phyloP scores from a whole-genome alignment of 2,797 vertebrate genomes.

The Hybognathus amarus region DNA sequence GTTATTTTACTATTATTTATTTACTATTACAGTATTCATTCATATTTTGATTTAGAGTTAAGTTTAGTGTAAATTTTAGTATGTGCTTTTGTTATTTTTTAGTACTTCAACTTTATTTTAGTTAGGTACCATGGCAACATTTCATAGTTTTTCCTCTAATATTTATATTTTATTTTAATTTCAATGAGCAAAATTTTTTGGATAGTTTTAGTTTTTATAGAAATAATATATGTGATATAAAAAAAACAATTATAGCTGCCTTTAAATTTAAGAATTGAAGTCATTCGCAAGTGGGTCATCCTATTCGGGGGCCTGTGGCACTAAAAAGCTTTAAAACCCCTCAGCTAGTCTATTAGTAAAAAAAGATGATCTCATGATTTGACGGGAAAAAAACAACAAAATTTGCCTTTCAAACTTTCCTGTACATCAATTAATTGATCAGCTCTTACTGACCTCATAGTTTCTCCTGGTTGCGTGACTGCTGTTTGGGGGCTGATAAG shows the following conservation, averaged over 20 bases:
- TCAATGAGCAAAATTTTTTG: background rate
- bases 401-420: background rate
- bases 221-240: background rate
- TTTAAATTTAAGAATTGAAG: no score
- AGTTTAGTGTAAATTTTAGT: background rate
- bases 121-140: background rate
- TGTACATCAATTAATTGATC: background rate
- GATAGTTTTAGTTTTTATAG: background rate
- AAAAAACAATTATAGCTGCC: background rate
- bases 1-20: background rate
- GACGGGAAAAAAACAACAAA: background rate
- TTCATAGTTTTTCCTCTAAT: background rate
- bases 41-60: background rate
- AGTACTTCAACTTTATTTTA: background rate
- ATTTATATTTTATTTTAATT: background rate
- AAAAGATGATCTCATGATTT: background rate
- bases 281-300: no score
- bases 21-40: background rate
- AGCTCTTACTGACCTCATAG: slow-evolving; percentile 73
- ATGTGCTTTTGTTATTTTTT: background rate
- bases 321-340: no score
- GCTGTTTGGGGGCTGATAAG: slow-evolving; percentile 82
- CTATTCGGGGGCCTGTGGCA: no score
- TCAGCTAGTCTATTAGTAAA: background rate
- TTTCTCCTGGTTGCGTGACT: slow-evolving; percentile 76